Percentiles rank a stretch among this genome's conserved stretches.
phyloP scores from a whole-genome alignment of 2,888 invertebrate species.

The Cyclophora punctaria region DNA sequence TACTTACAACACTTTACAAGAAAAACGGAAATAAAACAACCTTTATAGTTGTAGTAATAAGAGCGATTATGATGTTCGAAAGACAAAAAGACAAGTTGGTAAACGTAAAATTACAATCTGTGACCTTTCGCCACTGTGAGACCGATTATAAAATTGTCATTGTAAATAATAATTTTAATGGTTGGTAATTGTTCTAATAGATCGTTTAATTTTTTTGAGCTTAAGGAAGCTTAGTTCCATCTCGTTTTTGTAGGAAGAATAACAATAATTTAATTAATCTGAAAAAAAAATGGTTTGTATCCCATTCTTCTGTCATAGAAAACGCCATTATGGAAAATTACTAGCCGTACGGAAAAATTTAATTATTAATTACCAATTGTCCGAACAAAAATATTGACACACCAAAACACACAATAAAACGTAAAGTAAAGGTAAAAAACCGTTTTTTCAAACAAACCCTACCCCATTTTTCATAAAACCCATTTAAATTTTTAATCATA shows the following conservation, averaged over 20 bases:
- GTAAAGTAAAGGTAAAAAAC: background rate
- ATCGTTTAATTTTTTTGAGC: constrained; percentile 4
- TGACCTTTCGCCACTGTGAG: constrained; percentile 7
- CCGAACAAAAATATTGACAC: background rate
- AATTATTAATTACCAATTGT: too few species aligned
- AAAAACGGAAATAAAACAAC: background rate
- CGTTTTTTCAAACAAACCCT: constrained; percentile 4
- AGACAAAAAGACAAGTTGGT: constrained; percentile 3
- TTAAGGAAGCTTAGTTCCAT: constrained; percentile 7
- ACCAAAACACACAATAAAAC: background rate
- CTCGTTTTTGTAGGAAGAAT: too few species aligned
- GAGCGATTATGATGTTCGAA: background rate
- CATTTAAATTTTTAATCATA: constrained; percentile 16
- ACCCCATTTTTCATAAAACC: constrained; percentile 17
- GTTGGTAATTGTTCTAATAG: constrained; percentile 7
- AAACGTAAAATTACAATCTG: constrained; percentile 7
- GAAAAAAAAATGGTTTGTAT: too few species aligned
- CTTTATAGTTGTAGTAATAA: background rate
- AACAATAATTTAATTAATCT: too few species aligned
- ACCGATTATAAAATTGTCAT: constrained; percentile 6
- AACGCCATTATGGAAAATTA: too few species aligned
- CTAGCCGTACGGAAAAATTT: too few species aligned
- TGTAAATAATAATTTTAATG: constrained; percentile 13
- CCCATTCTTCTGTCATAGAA: too few species aligned
- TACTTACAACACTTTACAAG: too few species aligned